phyloP scores from a whole-genome alignment of 2,888 invertebrate species.

The Limenitis arthemis region DNA sequence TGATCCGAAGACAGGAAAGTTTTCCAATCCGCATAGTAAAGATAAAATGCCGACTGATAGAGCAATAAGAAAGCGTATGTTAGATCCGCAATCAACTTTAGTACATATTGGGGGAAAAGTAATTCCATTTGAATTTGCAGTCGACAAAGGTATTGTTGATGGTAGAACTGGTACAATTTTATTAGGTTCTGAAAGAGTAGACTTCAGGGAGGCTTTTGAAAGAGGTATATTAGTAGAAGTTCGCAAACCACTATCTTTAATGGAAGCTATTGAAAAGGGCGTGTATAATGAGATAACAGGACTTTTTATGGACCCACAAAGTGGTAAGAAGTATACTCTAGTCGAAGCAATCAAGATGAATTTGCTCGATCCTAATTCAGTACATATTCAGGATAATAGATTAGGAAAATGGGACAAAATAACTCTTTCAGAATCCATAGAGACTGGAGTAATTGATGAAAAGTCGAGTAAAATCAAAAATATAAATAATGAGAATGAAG shows the following conservation, averaged over 20 bases:
- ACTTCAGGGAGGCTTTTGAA: constrained; percentile 90
- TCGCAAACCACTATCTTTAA: constrained; percentile 83
- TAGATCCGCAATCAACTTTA: constrained; percentile 89
- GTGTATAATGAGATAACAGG: constrained; percentile 85
- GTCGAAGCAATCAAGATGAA: constrained; percentile 86
- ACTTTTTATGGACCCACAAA: constrained; percentile 86
- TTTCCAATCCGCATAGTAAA: constrained; percentile 84
- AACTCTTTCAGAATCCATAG: constrained; percentile 83
- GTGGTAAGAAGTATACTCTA: constrained; percentile 83
- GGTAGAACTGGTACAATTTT: constrained; percentile 79
- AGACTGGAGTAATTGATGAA: constrained; percentile 81
- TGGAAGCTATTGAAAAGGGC: constrained; percentile 86
- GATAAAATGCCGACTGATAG: constrained; percentile 86
- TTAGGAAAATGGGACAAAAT: constrained; percentile 84
- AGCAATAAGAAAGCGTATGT: constrained; percentile 87
- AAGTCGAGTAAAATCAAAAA: constrained; percentile 80
- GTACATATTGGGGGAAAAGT: constrained; percentile 87
- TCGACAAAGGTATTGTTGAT: constrained; percentile 83
- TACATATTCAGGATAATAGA: constrained; percentile 84
- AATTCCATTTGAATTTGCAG: constrained; percentile 87
- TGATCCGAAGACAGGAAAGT: constrained; percentile 87
- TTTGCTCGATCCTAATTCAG: constrained; percentile 87
- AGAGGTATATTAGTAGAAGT: constrained; percentile 87
- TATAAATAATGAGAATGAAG: constrained; percentile 75
- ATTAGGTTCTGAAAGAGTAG: constrained; percentile 75